Base-by-base conservation (phyloP, 2,113 vertebrate species). In the Megaceryle maxima region DNA sequence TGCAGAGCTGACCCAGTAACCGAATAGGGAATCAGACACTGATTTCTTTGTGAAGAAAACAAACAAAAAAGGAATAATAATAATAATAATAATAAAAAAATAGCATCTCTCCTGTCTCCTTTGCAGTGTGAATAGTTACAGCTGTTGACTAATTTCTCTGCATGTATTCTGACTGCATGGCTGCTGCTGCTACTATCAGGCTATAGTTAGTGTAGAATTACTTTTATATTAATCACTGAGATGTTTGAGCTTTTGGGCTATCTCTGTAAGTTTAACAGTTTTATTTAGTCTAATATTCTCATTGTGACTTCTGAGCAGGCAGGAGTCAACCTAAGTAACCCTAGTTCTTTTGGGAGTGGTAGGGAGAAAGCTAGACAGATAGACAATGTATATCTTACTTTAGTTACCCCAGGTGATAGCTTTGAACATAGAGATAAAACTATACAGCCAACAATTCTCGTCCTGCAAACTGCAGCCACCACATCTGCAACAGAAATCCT, bases 201-300 rank as follows among this genome's bases (percentile, higher is more conserved):
- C 29, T 78, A 84, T 20, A 66, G 73, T 64, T 92, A 78, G 41
- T 93, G n/a, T 37, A 60, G 16, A 77, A 70, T 43, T 90, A 63
- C 56, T 88, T 88, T 56, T 28, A 50, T 72, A 78, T 50, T 92
- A 92, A 90, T 57, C 37, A 31, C 51, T 78, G 43, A 85, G 62
- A 75, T 90, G 68, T 83, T 76, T 83, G 62, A 79, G 81, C 70
- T 62, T 94, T 93, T 76, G 64, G 82, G 60, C 72, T 92, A 60
- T 63, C 68, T 96, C 90, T 94, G 20, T 44, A 88, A 60, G 55
- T 41, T 90, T 84, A 96, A 39, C 56, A 75, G 63, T 60, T 60
- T 92, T 94, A n/a, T 44, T 82, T 64, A 85, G 39, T 74, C 20
- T 68, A 78, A 67, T 78, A 78, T 82, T 78, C 63, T 84, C 60